These are phyloP conservation scores for Acanthoscelides obtectus DNA, from an alignment of 2,888 invertebrate genomes.

Conservation along the genomic window DNA sequence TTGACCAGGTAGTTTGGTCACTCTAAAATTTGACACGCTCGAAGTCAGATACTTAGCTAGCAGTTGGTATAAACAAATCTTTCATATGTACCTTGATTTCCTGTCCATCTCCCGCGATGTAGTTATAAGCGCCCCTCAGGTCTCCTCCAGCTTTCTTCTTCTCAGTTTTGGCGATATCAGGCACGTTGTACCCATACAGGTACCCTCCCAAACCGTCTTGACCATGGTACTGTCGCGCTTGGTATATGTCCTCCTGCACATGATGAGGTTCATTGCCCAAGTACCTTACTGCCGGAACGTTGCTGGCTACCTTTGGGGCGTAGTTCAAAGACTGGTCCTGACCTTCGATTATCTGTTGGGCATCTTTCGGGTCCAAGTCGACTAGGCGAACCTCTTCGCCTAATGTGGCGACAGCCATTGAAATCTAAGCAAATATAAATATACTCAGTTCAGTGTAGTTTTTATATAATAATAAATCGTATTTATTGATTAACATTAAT, in stretches of 20 bases:
- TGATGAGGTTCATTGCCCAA: conserved; percentile 54
- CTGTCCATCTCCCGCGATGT: conserved; percentile 57
- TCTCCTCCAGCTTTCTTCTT: conserved; percentile 65
- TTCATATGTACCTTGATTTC: conserved; percentile 55
- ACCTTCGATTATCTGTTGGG: conserved; percentile 48
- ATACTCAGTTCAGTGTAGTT: no score
- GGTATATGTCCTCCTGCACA: conserved; percentile 65
- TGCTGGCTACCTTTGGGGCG: conserved; percentile 54
- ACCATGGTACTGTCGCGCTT: conserved; percentile 66
- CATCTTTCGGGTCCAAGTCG: conserved; percentile 54
- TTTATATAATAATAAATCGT: no score
- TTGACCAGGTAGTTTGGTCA: no score
- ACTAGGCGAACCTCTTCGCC: conserved; percentile 51
- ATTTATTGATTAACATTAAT: no score
- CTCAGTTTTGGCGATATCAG: conserved; percentile 70
- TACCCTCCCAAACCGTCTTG: conserved; percentile 62
- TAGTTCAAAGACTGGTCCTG: conserved; percentile 46
- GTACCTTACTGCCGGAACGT: conserved; percentile 47
- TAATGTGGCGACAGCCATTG: neutral
- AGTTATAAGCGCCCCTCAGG: conserved; percentile 68
- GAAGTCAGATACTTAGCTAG: no score
- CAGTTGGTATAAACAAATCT: no score
- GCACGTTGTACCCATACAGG: conserved; percentile 67
- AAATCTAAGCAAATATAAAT: neutral
- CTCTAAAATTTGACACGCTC: no score